Percentiles rank a stretch among this genome's conserved stretches.
Evolutionary conservation across 1,140 invertebrate genomes (phyloP).

Genomic region (Caenorhabditis elegans): WBcel235 BX284602.5:6951501-6952000

Average conservation of each 20-base stretch:
- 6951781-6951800: no score
- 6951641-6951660: slow-evolving; percentile 11
- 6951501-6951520: not conserved
- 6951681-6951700: not conserved
- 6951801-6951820: no score
- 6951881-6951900: no score
- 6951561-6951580: not conserved
- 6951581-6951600: not conserved
- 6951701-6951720: not conserved
- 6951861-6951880: no score
- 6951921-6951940: no score
- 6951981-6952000: no score
- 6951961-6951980: no score
- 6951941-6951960: no score
- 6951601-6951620: not conserved
- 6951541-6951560: not conserved
- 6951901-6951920: no score
- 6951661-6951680: not conserved
- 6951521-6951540: not conserved
- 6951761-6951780: not conserved
- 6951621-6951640: slow-evolving; percentile 6
- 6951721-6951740: not conserved
- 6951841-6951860: no score
- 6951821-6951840: no score
- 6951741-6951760: slow-evolving; percentile 15